A percentile compares a stretch with the other conserved stretches of the same genome.
Evolutionary conservation across 2,888 invertebrate species (phyloP).

Genomic region (Opisthograptis luteolata): DNA sequence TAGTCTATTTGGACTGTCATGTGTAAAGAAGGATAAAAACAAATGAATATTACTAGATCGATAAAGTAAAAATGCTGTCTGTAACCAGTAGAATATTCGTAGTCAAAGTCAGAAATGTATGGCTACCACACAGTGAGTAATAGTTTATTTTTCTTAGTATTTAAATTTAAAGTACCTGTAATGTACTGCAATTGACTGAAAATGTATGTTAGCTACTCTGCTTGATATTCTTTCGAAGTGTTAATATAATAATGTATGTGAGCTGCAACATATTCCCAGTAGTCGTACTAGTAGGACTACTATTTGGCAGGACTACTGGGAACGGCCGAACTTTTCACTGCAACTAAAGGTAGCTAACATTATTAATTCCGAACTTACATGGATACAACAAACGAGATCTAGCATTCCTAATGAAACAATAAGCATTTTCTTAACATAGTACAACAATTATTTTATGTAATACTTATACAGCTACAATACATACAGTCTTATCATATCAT

Average conservation of each 20-base stretch:
- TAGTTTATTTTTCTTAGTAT: no score
- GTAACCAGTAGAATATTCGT: conserved; percentile 9
- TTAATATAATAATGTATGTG: no score
- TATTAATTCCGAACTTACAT: conserved; percentile 1
- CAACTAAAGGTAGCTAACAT: conserved; percentile 39
- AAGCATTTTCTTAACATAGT: conserved; percentile 49
- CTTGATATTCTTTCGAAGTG: no score
- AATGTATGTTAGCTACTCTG: no score
- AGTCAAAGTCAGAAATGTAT: conserved; percentile 25
- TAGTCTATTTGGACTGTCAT: conserved; percentile 41
- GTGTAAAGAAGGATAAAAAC: conserved; percentile 27
- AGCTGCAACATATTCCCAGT: no score
- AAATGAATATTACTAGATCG: conserved; percentile 14
- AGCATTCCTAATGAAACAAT: conserved; percentile 70
- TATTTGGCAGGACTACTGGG: no score
- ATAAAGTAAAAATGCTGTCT: conserved; percentile 13
- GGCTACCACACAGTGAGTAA: no score
- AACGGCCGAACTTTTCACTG: no score
- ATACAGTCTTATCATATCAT: conserved; percentile 73
- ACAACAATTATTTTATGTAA: conserved; percentile 54
- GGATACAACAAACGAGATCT: conserved; percentile 74
- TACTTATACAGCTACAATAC: conserved; percentile 48
- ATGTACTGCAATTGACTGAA: no score
- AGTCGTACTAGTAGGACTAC: no score
- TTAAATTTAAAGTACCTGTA: no score